Evolutionary conservation across 30 jellyfish, hydroid and myxozoan genomes (phyloP), one percentile per base, ranked within the genome.

Genomic region (Rhopilema esculentum): DNA sequence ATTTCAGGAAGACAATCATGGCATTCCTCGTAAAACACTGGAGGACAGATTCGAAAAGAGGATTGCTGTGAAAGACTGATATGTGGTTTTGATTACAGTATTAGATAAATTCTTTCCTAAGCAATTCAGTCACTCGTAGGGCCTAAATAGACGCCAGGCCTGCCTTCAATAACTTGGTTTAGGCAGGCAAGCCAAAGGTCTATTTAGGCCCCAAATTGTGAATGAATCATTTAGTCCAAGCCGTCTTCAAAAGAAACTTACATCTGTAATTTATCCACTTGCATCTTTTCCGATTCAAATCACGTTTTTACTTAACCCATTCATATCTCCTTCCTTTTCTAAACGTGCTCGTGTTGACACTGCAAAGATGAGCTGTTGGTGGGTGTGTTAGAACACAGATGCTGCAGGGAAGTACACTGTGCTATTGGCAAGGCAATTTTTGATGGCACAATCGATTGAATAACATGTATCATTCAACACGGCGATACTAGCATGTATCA

Each of bases 91-190:
- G 12, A 40, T 40, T 40, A 40, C 57, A 65, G 75, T 26, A 21
- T 65, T 65, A 21, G 75, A 65, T 65, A 65, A 65, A 65, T 65
- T 20, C 28, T 65, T 65, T 4, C 75, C 75, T 65, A 27, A 65
- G 75, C 0, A 65, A 65, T 65, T 65, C 75, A 20, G 75, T 65
- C 31, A 20, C 31, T 65, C 31, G 28, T 0, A 18, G 27, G 75
- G 75, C 31, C 75, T 20, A 57, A 57, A 8, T 57, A 4, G 75
- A 26, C 75, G 19, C 18, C 31, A 65, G 75, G 27, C 75, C 75
- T 18, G 57, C 57, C 57, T 40, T 40, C 57, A 40, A 40, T 40
- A 40, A 65, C 19, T 65, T 28, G 75, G 31, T 21, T 28, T 20
- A 65, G 8, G 75, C 31, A 65, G 1, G 75, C 75, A 40, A 40